phyloP scores from a whole-genome alignment of 2,113 vertebrate genomes.

The Pelodiscus sinensis region DNA sequence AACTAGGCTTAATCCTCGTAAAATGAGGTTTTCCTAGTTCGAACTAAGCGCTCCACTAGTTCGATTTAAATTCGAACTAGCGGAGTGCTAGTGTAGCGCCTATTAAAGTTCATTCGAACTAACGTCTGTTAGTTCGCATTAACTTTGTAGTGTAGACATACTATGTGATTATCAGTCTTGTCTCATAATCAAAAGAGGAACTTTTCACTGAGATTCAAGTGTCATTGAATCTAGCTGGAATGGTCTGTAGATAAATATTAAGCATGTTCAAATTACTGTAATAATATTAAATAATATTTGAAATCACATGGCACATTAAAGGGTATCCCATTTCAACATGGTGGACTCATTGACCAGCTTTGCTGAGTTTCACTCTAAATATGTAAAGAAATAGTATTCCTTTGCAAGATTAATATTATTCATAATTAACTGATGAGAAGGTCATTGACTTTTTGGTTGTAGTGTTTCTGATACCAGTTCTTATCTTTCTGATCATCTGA shows the following conservation, averaged over 20 bases:
- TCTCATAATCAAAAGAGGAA: not conserved
- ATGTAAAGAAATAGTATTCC: not conserved
- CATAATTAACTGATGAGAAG: conserved; percentile 28
- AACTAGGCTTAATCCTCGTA: too few species aligned
- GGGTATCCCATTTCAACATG: not conserved
- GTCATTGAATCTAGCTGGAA: not conserved
- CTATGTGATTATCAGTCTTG: not conserved
- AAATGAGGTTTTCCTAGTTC: too few species aligned
- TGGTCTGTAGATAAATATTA: conserved; percentile 2
- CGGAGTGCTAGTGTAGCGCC: too few species aligned
- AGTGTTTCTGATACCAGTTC: conserved; percentile 8
- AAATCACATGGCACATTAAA: not conserved
- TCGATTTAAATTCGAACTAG: too few species aligned
- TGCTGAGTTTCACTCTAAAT: not conserved
- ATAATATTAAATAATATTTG: not conserved
- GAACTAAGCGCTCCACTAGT: too few species aligned
- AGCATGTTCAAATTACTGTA: conserved; percentile 7
- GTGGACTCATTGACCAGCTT: not conserved
- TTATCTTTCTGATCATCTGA: not conserved
- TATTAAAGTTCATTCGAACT: too few species aligned
- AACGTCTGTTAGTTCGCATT: too few species aligned
- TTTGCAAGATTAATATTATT: conserved; percentile 1
- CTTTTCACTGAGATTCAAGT: conserved; percentile 4
- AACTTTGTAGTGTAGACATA: too few species aligned
- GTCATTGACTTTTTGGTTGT: not conserved